A percentile compares a stretch with the other conserved stretches of the same genome.
Evolutionary conservation across 2,888 invertebrate genomes (phyloP).

Genomic region (Cyclophora albipunctata): DNA sequence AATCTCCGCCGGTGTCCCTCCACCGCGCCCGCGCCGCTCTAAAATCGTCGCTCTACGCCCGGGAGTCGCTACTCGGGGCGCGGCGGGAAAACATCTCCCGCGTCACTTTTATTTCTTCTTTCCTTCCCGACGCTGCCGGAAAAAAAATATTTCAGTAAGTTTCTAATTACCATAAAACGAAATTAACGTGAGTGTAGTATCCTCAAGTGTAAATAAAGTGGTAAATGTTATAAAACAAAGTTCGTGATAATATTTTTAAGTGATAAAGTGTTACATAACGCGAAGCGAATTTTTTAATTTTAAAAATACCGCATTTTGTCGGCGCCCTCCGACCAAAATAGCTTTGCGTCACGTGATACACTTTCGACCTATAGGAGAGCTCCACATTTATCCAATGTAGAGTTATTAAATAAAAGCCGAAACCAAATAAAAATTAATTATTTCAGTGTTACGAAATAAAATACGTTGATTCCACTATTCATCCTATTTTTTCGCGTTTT

Average conservation of each 20-base stretch:
- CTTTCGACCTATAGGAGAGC: conserved; percentile 64
- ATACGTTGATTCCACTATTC: too few species aligned
- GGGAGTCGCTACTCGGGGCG: conserved; percentile 75
- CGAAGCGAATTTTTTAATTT: conserved; percentile 57
- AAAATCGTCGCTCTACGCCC: conserved; percentile 76
- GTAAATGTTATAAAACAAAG: conserved; percentile 35
- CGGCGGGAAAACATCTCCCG: conserved; percentile 76
- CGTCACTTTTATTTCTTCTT: conserved; percentile 75
- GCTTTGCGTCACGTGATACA: conserved; percentile 69
- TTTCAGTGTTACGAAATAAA: too few species aligned
- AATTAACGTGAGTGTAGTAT: conserved; percentile 50
- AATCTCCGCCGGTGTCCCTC: conserved; percentile 79
- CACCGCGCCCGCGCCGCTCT: conserved; percentile 77
- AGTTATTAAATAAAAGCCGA: too few species aligned
- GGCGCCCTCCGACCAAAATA: conserved; percentile 70
- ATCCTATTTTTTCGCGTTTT: too few species aligned
- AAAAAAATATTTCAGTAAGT: conserved; percentile 67
- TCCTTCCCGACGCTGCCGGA: conserved; percentile 75
- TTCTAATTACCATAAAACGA: conserved; percentile 45
- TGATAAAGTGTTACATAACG: conserved; percentile 72
- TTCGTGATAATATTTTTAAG: conserved; percentile 49
- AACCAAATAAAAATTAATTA: too few species aligned
- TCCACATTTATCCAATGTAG: conserved; percentile 63
- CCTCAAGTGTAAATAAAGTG: conserved; percentile 55
- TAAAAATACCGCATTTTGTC: conserved; percentile 76